Evolutionary conservation across 2,113 vertebrate species (phyloP).

Genomic region (Orycteropus afer): DNA sequence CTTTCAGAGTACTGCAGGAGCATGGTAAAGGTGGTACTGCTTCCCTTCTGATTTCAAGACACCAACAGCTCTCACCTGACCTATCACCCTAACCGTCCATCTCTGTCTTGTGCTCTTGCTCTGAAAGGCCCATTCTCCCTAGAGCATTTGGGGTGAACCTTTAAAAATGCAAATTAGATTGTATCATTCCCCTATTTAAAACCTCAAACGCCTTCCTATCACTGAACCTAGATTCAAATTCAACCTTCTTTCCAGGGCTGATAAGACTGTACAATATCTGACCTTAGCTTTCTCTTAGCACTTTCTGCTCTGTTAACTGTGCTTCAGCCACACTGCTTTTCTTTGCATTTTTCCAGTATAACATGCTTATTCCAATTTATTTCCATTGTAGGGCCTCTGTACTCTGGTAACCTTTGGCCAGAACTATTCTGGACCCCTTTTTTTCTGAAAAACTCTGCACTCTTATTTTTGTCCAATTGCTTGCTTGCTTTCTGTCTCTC

Average conservation of each 20-base stretch:
- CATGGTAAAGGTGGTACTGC: accelerated
- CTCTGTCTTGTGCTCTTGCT: neutral
- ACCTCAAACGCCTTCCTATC: neutral
- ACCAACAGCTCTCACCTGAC: neutral
- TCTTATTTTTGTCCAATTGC: neutral
- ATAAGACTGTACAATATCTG: neutral
- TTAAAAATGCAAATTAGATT: slow-evolving; percentile 20
- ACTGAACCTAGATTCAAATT: neutral
- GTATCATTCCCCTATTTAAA: neutral
- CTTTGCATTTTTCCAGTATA: neutral
- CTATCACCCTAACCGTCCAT: neutral
- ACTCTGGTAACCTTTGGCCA: neutral
- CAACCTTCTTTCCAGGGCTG: neutral
- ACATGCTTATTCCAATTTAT: neutral
- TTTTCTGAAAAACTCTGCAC: slow-evolving; percentile 9
- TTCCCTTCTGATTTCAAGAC: neutral
- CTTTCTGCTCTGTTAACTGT: neutral
- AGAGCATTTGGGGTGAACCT: neutral
- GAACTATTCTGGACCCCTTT: slow-evolving; percentile 15
- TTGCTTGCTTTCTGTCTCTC: neutral
- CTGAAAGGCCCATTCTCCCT: neutral
- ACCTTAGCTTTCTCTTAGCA: neutral
- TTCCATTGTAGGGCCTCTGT: neutral
- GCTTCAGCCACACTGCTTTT: neutral
- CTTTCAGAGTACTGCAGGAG: neutral